Percentiles rank a stretch among this genome's conserved stretches.
Conservation (phyloP, 2,888 invertebrate genomes). For the Clunio marinus region DNA sequence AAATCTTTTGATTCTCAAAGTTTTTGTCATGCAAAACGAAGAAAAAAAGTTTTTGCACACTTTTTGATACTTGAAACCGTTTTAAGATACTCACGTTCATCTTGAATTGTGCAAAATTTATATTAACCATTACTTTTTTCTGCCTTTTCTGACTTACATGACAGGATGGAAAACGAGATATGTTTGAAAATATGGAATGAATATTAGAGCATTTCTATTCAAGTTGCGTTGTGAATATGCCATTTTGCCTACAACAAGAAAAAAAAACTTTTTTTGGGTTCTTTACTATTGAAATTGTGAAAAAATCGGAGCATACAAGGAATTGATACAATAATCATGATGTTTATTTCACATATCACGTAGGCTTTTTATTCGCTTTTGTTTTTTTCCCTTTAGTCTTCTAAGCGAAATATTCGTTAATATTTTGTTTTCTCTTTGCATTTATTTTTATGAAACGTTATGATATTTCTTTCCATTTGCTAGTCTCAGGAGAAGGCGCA, state of each 20-base stretch:
- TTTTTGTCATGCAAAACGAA: too few relatives aligned
- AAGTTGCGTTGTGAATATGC: not conserved
- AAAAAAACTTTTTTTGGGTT: not conserved
- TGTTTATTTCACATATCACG: conserved; percentile 37
- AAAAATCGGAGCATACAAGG: not conserved
- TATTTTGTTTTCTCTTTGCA: not conserved
- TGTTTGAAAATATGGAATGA: not conserved
- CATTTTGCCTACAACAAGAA: not conserved
- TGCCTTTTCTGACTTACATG: not conserved
- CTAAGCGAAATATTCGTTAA: not conserved
- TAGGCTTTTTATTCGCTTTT: conserved; percentile 31
- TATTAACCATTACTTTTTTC: too few relatives aligned
- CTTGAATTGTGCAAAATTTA: too few relatives aligned
- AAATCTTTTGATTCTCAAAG: too few relatives aligned
- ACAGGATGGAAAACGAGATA: too few relatives aligned
- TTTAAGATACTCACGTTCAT: conserved; percentile 2
- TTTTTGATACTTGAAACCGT: too few relatives aligned
- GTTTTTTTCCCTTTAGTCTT: conserved; percentile 1
- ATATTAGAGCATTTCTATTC: conserved; percentile 31
- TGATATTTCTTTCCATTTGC: not conserved
- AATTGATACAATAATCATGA: conserved; percentile 37
- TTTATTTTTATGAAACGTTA: too few relatives aligned
- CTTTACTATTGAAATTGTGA: conserved; percentile 22
- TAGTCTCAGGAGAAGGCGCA: not conserved
- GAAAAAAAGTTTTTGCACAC: too few relatives aligned